Percentiles rank a stretch among this genome's conserved stretches.
These are phyloP conservation scores for Mus minutoides DNA, from an alignment of 2,797 vertebrate species.

Conservation along the genomic window DNA sequence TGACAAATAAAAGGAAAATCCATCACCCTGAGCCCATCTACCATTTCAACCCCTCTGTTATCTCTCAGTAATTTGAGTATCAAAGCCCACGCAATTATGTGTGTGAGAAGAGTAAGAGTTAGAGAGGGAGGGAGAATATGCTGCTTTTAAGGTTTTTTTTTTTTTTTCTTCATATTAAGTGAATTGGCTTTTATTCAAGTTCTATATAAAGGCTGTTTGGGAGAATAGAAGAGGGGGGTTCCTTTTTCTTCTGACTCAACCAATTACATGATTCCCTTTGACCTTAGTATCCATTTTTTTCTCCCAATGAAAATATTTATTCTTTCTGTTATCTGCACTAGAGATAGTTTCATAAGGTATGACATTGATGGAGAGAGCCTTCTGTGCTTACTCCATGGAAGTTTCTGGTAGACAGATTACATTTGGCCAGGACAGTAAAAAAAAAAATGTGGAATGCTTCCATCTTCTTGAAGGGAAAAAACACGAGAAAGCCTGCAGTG, in stretches of 20 bases:
- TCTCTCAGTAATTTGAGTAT: constrained; percentile 77
- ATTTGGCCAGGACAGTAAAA: constrained; percentile 46
- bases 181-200: constrained; percentile 81
- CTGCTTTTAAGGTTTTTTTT: constrained; percentile 80
- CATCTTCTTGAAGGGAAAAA: neutral
- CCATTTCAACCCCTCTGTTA: constrained; percentile 81
- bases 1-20: constrained; percentile 59
- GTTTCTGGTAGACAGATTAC: constrained; percentile 64
- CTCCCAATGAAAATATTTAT: constrained; percentile 86
- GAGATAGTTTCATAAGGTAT: constrained; percentile 86
- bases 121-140: neutral
- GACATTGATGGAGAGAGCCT: constrained; percentile 72
- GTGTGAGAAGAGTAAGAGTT: neutral
- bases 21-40: constrained; percentile 73
- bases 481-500: neutral
- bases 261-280: constrained; percentile 82
- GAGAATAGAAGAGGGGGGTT: constrained; percentile 57
- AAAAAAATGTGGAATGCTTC: constrained; percentile 38
- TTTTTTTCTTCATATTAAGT: constrained; percentile 84
- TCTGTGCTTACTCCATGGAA: constrained; percentile 59
- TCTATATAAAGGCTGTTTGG: constrained; percentile 84
- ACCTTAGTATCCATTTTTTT: constrained; percentile 87
- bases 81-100: constrained; percentile 59
- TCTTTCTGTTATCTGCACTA: constrained; percentile 84
- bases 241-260: constrained; percentile 78